phyloP scores from a whole-genome alignment of 1,140 invertebrate genomes.

The Teleopsis dalmanni region DNA sequence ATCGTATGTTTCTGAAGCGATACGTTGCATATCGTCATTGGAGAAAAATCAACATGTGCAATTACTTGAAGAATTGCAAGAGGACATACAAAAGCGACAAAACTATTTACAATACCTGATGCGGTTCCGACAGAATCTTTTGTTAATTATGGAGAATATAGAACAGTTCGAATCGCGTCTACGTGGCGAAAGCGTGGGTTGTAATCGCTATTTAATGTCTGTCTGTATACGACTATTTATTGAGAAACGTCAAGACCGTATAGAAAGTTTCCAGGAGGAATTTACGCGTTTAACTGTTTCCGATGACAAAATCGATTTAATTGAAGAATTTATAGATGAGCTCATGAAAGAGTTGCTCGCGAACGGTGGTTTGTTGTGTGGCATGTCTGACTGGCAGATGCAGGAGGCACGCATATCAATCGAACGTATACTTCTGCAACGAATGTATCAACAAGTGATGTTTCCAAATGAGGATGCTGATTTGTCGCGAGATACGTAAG shows the following conservation, averaged over 20 bases:
- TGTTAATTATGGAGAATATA: conserved; percentile 72
- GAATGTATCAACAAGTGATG: conserved; percentile 86
- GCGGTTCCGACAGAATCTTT: conserved; percentile 69
- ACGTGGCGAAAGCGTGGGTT: conserved; percentile 63
- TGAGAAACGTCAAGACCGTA: conserved; percentile 58
- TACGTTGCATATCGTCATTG: conserved; percentile 71
- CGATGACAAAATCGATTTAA: conserved; percentile 74
- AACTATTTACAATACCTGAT: conserved; percentile 82
- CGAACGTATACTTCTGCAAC: conserved; percentile 74
- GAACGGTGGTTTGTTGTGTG: conserved; percentile 44
- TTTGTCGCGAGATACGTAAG: conserved; percentile 80
- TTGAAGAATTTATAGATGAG: conserved; percentile 56
- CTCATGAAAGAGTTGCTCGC: conserved; percentile 35
- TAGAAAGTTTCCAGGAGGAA: conserved; percentile 64
- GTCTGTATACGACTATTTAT: conserved; percentile 75
- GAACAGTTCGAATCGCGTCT: conserved; percentile 62
- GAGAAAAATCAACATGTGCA: conserved; percentile 68
- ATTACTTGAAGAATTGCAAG: conserved; percentile 67
- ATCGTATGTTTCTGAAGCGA: conserved; percentile 71
- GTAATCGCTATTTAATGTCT: conserved; percentile 69
- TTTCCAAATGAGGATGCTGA: conserved; percentile 97
- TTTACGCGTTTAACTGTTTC: conserved; percentile 66
- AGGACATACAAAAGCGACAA: conserved; percentile 71
- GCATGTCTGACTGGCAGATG: conserved; percentile 59
- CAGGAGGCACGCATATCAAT: conserved; percentile 64